A percentile compares a stretch with the other conserved stretches of the same genome.
phyloP scores from a whole-genome alignment of 2,113 vertebrate genomes.

The Anthoscopus minutus region DNA sequence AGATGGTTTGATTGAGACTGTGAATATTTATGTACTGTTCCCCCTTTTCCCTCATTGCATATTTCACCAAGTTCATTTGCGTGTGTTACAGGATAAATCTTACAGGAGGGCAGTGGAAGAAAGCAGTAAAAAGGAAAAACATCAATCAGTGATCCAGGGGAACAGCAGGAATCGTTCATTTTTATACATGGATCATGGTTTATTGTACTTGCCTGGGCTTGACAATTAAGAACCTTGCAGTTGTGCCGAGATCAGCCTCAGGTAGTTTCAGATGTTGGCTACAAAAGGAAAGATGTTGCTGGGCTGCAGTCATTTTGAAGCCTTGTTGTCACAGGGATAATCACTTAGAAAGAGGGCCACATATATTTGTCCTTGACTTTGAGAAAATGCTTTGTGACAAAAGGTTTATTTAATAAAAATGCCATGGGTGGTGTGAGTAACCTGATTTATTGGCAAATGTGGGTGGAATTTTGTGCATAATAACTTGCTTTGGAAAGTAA shows the following conservation, averaged over 20 bases:
- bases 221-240: background rate
- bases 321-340: background rate
- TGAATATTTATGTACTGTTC: slow-evolving; percentile 79
- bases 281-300: background rate
- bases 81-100: slow-evolving; percentile 75
- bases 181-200: slow-evolving; percentile 1
- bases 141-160: slow-evolving; percentile 39
- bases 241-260: background rate
- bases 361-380: background rate
- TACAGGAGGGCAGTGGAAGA: slow-evolving; percentile 41
- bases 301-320: background rate
- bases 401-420: background rate
- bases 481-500: background rate
- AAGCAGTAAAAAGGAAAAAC: slow-evolving; percentile 43
- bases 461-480: background rate
- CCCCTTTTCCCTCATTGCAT: slow-evolving; percentile 69
- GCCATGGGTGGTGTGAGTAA: background rate
- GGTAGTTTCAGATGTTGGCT: background rate
- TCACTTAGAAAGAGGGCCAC: background rate
- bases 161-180: background rate
- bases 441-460: background rate
- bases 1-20: slow-evolving; percentile 73
- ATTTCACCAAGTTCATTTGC: slow-evolving; percentile 71
- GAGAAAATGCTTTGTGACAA: background rate
- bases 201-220: background rate